phyloP scores from a whole-genome alignment of 2,113 vertebrate species.

The Elephantulus edwardii region DNA sequence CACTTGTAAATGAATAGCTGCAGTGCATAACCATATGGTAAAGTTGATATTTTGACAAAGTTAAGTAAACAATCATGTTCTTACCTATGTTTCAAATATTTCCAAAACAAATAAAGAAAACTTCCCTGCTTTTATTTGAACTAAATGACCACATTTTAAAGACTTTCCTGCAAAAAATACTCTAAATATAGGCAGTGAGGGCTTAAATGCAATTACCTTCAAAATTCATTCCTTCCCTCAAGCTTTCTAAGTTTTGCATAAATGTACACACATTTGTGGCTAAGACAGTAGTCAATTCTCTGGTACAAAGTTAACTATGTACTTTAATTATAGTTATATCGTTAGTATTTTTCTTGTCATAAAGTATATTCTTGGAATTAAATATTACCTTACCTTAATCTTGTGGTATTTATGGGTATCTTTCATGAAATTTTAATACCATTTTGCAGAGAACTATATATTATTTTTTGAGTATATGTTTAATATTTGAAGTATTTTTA shows the following conservation, averaged over 20 bases:
- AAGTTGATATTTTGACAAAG: conserved; percentile 54
- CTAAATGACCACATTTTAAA: conserved; percentile 24
- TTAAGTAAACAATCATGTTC: conserved; percentile 58
- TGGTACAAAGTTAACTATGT: not conserved
- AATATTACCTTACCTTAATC: not conserved
- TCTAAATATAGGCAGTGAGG: conserved; percentile 30
- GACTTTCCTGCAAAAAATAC: not conserved
- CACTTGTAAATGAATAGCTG: conserved; percentile 47
- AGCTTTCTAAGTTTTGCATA: not conserved
- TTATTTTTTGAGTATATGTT: not conserved
- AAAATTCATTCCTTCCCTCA: not conserved
- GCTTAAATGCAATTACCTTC: conserved; percentile 47
- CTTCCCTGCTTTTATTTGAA: conserved; percentile 29
- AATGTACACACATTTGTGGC: no score
- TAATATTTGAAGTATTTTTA: not conserved
- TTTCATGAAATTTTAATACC: not conserved
- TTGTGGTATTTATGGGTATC: not conserved
- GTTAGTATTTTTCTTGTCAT: not conserved
- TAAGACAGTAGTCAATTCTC: not conserved
- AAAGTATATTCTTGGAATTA: not conserved
- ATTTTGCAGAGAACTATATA: not conserved
- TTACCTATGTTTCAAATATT: conserved; percentile 10
- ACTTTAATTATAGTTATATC: not conserved
- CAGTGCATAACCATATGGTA: not conserved
- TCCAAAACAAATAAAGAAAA: conserved; percentile 48